Evolutionary conservation across 2,113 vertebrate species (phyloP).

Genomic region (Rhabdomys dilectus): DNA sequence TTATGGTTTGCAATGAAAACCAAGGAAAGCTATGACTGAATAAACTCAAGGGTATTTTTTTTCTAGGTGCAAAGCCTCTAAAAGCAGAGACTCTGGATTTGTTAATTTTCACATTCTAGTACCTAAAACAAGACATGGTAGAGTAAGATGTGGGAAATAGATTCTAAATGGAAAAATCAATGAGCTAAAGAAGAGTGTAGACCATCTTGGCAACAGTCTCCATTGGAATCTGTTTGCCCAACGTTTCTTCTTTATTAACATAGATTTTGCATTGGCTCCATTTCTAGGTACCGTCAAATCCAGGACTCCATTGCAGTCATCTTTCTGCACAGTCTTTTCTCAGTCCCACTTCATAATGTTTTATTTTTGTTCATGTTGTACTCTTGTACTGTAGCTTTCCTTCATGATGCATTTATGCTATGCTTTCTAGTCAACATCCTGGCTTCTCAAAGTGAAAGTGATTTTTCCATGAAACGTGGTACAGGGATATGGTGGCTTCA

Average conservation of each 20-base stretch:
- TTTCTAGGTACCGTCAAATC: neutral
- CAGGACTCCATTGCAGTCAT: neutral
- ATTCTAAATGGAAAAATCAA: neutral
- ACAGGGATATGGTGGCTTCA: neutral
- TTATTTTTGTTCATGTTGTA: neutral
- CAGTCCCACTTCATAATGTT: neutral
- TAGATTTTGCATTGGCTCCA: neutral
- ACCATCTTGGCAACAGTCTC: neutral
- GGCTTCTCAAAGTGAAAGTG: neutral
- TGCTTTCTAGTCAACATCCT: neutral
- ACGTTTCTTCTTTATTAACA: neutral
- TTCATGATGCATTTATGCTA: neutral
- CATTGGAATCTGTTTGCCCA: neutral
- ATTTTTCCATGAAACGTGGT: neutral
- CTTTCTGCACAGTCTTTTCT: neutral
- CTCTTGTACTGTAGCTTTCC: neutral
- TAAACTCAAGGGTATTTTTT: neutral
- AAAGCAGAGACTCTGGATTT: neutral
- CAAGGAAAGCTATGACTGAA: neutral
- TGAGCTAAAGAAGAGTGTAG: neutral
- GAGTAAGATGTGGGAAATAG: neutral
- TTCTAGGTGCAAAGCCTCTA: neutral
- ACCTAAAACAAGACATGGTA: neutral
- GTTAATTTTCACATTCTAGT: neutral
- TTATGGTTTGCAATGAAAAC: neutral